These are phyloP conservation scores for Strix aluco DNA, from an alignment of 2,113 vertebrate genomes.

Conservation along the genomic window DNA sequence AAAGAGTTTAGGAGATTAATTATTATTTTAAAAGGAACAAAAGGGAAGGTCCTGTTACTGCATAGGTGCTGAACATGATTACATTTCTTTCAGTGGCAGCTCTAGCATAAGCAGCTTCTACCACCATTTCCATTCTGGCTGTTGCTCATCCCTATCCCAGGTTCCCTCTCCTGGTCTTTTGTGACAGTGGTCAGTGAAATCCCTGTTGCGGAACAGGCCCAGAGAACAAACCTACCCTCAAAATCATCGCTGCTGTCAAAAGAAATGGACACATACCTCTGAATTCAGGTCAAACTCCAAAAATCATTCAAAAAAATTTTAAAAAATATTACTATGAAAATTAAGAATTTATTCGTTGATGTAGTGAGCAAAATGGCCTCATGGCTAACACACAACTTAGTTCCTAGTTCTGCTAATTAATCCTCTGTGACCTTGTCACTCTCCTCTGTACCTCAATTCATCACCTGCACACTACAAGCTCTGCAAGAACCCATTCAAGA, in stretches of 20 bases:
- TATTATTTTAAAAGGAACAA: background rate
- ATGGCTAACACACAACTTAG: background rate
- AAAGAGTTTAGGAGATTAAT: background rate
- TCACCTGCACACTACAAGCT: background rate
- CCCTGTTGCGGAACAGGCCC: background rate
- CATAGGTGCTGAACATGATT: background rate
- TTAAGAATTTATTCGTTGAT: background rate
- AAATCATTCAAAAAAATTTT: background rate
- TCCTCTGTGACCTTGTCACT: background rate
- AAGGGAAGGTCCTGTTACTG: background rate
- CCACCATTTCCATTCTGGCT: background rate
- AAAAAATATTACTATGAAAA: background rate
- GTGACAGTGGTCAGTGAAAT: accelerated
- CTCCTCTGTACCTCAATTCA: background rate
- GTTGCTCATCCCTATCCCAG: background rate
- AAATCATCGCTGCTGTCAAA: background rate
- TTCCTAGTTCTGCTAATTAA: background rate
- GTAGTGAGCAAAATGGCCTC: background rate
- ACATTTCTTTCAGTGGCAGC: background rate
- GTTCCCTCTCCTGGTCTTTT: background rate
- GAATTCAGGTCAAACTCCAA: background rate
- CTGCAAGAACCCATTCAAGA: background rate
- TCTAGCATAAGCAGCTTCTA: background rate
- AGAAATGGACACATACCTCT: background rate
- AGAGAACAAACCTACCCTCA: background rate